Conservation (phyloP, 2,888 invertebrate genomes). For the Dione juno region DNA sequence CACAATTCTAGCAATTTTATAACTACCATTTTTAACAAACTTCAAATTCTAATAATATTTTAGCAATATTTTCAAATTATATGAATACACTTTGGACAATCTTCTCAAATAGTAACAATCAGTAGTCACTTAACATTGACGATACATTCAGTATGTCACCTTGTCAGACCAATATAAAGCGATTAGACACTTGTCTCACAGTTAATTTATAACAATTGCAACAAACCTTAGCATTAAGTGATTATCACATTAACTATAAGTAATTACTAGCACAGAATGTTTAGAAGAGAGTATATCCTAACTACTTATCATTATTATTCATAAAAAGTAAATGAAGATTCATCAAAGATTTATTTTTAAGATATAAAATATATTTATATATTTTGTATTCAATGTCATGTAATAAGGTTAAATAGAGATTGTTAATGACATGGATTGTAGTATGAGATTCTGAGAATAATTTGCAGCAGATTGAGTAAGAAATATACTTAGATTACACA, state of each 20-base stretch:
- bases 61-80: slow-evolving; percentile 31
- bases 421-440: slow-evolving; percentile 49
- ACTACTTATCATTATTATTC: slow-evolving; percentile 34
- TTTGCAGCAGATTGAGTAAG: slow-evolving; percentile 37
- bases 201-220: slow-evolving; percentile 60
- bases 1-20: slow-evolving; percentile 41
- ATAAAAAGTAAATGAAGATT: slow-evolving; percentile 41
- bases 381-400: slow-evolving; percentile 46
- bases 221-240: slow-evolving; percentile 71
- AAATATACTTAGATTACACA: slow-evolving; percentile 39
- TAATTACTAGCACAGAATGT: slow-evolving; percentile 70
- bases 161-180: slow-evolving; percentile 42
- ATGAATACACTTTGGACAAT: slow-evolving; percentile 39
- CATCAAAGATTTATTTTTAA: slow-evolving; percentile 31
- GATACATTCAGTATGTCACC: slow-evolving; percentile 32
- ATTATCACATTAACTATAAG: slow-evolving; percentile 71
- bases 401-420: slow-evolving; percentile 42
- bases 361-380: slow-evolving; percentile 31
- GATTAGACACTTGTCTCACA: slow-evolving; percentile 48
- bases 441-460: slow-evolving; percentile 56
- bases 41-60: slow-evolving; percentile 32
- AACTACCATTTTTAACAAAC: slow-evolving; percentile 37
- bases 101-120: slow-evolving; percentile 41
- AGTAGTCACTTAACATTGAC: slow-evolving; percentile 37
- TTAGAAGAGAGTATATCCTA: slow-evolving; percentile 57